A percentile compares a stretch with the other conserved stretches of the same genome.
phyloP scores from a whole-genome alignment of 2,113 vertebrate species.

The Petaurus breviceps region DNA sequence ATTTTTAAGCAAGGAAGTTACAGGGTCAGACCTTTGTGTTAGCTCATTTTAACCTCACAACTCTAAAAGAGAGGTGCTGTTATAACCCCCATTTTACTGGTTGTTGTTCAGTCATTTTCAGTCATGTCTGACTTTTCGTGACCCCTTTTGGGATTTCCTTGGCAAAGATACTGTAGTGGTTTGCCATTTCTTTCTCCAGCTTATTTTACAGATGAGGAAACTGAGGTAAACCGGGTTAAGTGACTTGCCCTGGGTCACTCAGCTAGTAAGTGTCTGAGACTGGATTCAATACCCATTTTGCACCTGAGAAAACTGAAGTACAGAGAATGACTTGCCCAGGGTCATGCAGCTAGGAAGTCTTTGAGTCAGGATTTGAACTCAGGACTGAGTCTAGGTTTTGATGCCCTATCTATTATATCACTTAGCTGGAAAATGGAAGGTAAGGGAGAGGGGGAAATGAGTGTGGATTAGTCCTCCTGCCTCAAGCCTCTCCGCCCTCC shows the following conservation, averaged over 20 bases:
- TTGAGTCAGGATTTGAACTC: neutral
- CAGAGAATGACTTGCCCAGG: neutral
- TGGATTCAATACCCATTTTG: neutral
- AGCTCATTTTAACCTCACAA: neutral
- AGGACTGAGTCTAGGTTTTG: neutral
- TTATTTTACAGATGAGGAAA: neutral
- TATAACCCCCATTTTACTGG: neutral
- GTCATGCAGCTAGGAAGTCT: neutral
- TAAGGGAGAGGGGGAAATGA: too few species aligned
- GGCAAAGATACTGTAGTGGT: neutral
- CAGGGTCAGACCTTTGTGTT: neutral
- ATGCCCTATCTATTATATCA: neutral
- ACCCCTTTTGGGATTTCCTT: neutral
- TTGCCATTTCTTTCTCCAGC: neutral
- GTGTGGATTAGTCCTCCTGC: too few species aligned
- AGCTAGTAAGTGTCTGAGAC: neutral
- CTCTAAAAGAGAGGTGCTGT: neutral
- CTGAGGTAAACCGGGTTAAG: neutral
- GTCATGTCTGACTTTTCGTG: neutral
- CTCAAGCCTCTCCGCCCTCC: too few species aligned
- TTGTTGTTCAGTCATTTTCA: neutral
- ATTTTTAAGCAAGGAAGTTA: neutral
- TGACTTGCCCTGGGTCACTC: neutral
- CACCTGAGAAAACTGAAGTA: neutral
- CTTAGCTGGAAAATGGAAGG: neutral